Evolutionary conservation across 2,888 invertebrate species (phyloP), one percentile per base, ranked within the genome.

Genomic region (Tachina grossa): DNA sequence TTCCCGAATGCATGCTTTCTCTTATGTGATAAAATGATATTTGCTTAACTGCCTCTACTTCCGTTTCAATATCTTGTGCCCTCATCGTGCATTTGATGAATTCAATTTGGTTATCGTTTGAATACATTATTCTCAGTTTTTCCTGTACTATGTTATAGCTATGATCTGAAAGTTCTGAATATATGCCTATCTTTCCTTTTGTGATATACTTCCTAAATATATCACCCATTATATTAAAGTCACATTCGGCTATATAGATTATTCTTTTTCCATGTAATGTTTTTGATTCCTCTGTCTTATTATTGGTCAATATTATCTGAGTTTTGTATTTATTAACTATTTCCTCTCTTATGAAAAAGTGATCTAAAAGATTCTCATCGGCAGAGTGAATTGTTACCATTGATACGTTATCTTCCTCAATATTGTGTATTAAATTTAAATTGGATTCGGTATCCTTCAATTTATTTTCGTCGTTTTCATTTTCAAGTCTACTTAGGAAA

Each of bases 21-120:
- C 6, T 6, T 2, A 49, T 14, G n/a, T 49, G 49, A 49, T n/a
- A 49, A 5, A 49, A 14, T 3, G 14, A 49, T 49, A n/a, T 49
- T 49, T 49, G 31, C 4, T 31, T 31, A 4, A 31, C 31, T 4
- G 31, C 2, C 4, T 31, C 31, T 31, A 31, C 31, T 31, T 31
- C 31, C 4, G 31, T 31, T 31, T 31, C 31, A 4, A 31, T 31
- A 4, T 31, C n/a, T n/a, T n/a, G n/a, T n/a, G n/a, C n/a, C n/a
- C n/a, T n/a, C 31, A 71, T 71, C 14, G 53, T 57, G 19, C 22
- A 41, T 43, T 71, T 71, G 11, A 14, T 47, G 22, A 65, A 47
- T 14, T 65, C 8, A 16, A 31, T 66, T 31, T 49, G 31, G 22
- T 51, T 49, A n/a, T 68, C 14, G 14, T 57, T 31, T 5, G 31